Percentiles rank a stretch among this genome's conserved stretches.
Conservation (phyloP, 2,888 invertebrate species). For the Iphiclides podalirius region DNA sequence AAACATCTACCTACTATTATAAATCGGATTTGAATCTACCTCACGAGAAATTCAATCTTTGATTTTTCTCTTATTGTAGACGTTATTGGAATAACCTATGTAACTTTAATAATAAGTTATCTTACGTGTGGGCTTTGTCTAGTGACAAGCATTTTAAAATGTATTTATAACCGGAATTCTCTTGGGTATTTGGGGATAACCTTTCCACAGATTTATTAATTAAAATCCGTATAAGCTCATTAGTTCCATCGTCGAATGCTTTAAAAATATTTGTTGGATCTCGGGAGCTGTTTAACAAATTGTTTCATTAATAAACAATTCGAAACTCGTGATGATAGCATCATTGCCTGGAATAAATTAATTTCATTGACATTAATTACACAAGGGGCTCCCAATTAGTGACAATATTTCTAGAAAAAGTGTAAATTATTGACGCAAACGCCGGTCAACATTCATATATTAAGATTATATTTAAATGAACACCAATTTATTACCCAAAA, state of each 20-base stretch:
- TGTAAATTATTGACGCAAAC: conserved; percentile 22
- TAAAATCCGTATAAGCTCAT: conserved; percentile 52
- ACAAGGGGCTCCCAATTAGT: conserved; percentile 58
- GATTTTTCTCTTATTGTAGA: too few relatives aligned
- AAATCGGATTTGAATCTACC: too few relatives aligned
- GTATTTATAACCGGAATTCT: conserved; percentile 36
- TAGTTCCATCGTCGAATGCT: conserved; percentile 45
- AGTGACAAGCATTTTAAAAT: conserved; percentile 32
- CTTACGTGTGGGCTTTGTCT: conserved; percentile 31
- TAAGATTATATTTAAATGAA: conserved; percentile 19
- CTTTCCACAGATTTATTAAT: conserved; percentile 47
- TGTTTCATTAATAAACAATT: conserved; percentile 61
- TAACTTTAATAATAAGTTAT: conserved; percentile 20
- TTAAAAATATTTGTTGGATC: conserved; percentile 42
- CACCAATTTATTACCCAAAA: conserved; percentile 14
- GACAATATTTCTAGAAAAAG: conserved; percentile 26
- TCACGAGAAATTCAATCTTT: too few relatives aligned
- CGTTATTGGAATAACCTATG: too few relatives aligned
- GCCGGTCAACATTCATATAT: conserved; percentile 18
- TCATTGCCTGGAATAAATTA: conserved; percentile 60
- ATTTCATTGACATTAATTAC: conserved; percentile 56
- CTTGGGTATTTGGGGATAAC: conserved; percentile 18
- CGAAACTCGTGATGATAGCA: conserved; percentile 48
- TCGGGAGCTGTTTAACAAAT: conserved; percentile 59
- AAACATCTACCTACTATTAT: too few relatives aligned